Conservation (phyloP, 2,113 vertebrate species). For the Suricata suricatta region DNA sequence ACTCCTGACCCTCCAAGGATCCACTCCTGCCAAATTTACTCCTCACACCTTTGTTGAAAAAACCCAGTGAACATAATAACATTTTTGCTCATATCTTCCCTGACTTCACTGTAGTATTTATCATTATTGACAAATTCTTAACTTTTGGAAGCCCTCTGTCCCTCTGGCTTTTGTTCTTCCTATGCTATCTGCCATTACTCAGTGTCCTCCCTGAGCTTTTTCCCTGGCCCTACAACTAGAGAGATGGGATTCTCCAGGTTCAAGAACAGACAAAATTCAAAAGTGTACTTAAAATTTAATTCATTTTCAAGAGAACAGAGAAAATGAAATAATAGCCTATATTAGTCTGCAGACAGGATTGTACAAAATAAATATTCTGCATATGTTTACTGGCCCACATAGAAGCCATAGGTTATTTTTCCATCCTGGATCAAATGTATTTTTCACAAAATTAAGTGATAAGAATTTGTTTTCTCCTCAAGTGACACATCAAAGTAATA, state of each 20-base stretch:
- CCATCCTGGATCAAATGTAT: background rate
- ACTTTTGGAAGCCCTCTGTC: background rate
- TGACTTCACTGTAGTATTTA: background rate
- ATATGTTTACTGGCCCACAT: background rate
- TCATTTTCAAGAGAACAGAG: background rate
- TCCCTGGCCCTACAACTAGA: background rate
- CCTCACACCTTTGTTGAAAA: background rate
- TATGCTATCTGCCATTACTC: background rate
- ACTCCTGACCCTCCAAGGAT: background rate
- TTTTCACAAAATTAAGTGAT: constrained; percentile 34
- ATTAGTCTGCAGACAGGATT: background rate
- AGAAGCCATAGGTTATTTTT: background rate
- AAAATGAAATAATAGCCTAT: background rate
- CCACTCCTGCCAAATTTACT: background rate
- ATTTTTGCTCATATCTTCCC: background rate
- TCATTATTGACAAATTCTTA: background rate
- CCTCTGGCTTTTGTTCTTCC: background rate
- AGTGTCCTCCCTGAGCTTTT: background rate
- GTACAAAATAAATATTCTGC: background rate
- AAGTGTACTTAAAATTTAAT: background rate
- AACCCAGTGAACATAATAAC: background rate
- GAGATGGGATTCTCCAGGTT: background rate
- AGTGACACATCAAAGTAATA: background rate
- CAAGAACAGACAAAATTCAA: background rate
- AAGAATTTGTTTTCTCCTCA: constrained; percentile 11